phyloP scores from a whole-genome alignment of 37 sponge, comb jelly and placozoan species.

The Hormiphora californensis region DNA sequence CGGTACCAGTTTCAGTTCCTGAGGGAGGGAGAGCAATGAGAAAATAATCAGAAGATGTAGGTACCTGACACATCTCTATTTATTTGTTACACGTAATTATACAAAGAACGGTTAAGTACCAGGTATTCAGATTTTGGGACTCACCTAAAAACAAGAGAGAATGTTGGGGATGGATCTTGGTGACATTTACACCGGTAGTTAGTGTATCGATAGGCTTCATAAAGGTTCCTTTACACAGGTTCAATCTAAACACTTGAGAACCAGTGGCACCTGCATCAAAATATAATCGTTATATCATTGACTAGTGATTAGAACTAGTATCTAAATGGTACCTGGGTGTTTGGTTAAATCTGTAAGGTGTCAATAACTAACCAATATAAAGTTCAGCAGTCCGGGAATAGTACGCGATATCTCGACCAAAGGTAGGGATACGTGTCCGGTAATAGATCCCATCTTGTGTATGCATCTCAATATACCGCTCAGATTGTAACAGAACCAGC shows the following conservation, averaged over 20 bases:
- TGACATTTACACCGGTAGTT: constrained; percentile 17
- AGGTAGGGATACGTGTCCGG: constrained; percentile 76
- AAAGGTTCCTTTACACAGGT: constrained; percentile 82
- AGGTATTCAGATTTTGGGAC: background rate
- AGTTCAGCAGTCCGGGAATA: constrained; percentile 89
- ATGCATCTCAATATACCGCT: constrained; percentile 87
- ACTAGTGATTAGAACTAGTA: background rate
- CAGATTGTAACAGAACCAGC: constrained; percentile 70
- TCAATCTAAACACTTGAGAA: constrained; percentile 81
- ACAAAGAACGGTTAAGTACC: too few relatives aligned
- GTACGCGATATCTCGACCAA: constrained; percentile 91
- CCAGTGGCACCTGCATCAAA: constrained; percentile 41
- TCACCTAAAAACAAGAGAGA: constrained; percentile 5
- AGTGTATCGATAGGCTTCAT: constrained; percentile 65
- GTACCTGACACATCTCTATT: too few relatives aligned
- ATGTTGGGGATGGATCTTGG: constrained; percentile 10
- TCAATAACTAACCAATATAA: constrained; percentile 59
- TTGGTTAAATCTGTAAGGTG: background rate
- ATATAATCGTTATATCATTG: background rate
- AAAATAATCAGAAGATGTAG: background rate
- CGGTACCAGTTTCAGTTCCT: constrained; percentile 45
- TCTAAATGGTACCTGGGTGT: too few relatives aligned
- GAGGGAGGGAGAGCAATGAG: background rate
- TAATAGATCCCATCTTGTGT: constrained; percentile 84
- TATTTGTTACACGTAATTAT: too few relatives aligned